Base-by-base conservation (phyloP, 2,113 vertebrate species). In the Dascyllus trimaculatus region DNA sequence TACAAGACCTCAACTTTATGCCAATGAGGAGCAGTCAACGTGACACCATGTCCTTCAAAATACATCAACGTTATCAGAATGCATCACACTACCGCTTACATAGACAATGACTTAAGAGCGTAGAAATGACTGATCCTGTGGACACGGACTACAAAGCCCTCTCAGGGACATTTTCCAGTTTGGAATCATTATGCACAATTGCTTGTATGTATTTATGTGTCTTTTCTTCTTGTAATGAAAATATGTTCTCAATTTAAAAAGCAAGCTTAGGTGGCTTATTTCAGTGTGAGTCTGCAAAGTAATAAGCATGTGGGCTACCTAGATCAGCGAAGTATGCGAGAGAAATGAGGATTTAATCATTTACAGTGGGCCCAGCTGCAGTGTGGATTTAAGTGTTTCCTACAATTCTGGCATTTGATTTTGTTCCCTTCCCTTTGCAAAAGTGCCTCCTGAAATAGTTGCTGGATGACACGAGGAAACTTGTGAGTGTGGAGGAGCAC, bases 401-500 rank as follows among this genome's bases (percentile, higher is more conserved):
- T 29, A 48, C 54, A 24, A 45, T 61, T 45, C 18, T 57, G n/a
- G 7, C 32, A 58, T 75, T 54, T 6, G 17, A 51, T 64, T 56
- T 67, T 24, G 67, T 17, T 53, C 38, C 24, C 40, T 62, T 53
- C 26, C n/a, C 40, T 62, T 70, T 38, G n/a, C 5, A 24, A 43
- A 57, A 24, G 7, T 57, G 2, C 3, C 22, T 51, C 32, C 26
- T 58, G 21, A 68, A 57, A 52, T 58, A 5, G 19, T 49, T 65
- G 11, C 53, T 40, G 15, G 48, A 45, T 49, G 43, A 51, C 32
- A 10, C 6, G 19, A 26, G 14, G 57, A 62, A 22, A 62, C 21
- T 29, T 17, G 11, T 72, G 5, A 58, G 40, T 25, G n/a, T 19
- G 7, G 56, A 51, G 49, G 51, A 51, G 61, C 71, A 60, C 85